Evolutionary conservation across 1,140 invertebrate species (phyloP), one percentile per base, ranked within the genome.

Genomic region (Drosophila malerkotliana): DNA sequence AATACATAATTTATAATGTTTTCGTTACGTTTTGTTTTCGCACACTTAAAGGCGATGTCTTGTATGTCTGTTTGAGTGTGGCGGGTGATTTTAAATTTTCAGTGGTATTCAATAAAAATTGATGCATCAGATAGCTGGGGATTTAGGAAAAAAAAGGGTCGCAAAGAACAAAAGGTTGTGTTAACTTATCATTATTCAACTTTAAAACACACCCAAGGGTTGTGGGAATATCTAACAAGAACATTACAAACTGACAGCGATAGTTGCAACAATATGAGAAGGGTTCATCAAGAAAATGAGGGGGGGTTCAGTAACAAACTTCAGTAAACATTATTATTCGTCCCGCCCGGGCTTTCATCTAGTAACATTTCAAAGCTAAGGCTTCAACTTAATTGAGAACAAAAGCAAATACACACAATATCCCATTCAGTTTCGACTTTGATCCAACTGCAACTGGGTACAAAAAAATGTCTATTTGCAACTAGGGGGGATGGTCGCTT

Each of bases 1-100:
- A 88, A 88, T 88, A 88, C 83, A 88, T 88, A 88, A 88, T 88
- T 88, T 88, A 88, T 88, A 89, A 88, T 88, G 83, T 88, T 88
- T 88, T 88, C 81, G 87, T 88, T 77, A 63, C 53, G 60, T 82
- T 82, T 60, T 84, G 62, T 84, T 77, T 77, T 68, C 18, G 52
- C 57, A 24, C 67, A 66, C 60, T 72, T 52, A 64, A 71, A 72
- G 66, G 30, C 45, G 54, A 48, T 80, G 78, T 77, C 15, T 67
- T 18, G 51, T 48, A 52, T 69, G 48, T 69, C 45, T 67, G 55
- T n/a, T 2, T 47, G 12, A 30, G 45, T 60, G 34, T 15, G 15
- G n/a, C 41, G 41, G 41, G 41, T 6, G 24, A 37, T 63, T 49
- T 47, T 49, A 56, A 64, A 64, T 32, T 64, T 39, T 44, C n/a